Conservation (phyloP, 2,113 vertebrate genomes). For the Nibea coibor region DNA sequence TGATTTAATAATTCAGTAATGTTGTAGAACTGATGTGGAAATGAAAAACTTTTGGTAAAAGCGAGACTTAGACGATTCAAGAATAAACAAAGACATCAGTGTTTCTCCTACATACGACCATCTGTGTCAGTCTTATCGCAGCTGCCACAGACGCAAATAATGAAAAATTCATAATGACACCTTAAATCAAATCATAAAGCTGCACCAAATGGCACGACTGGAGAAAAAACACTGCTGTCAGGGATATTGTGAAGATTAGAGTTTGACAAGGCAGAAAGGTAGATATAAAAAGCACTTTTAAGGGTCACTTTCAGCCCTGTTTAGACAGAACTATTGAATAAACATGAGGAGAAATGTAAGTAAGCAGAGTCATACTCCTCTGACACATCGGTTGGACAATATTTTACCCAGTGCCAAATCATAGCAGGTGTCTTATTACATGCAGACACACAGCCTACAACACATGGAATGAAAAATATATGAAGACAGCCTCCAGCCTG, state of each 20-base stretch:
- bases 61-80: neutral
- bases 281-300: neutral
- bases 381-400: neutral
- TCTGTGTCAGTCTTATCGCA: conserved; percentile 8
- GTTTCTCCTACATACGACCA: conserved; percentile 2
- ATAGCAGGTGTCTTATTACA: neutral
- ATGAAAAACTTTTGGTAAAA: conserved; percentile 11
- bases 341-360: neutral
- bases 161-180: conserved; percentile 17
- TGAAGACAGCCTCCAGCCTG: neutral
- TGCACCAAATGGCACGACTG: conserved; percentile 12
- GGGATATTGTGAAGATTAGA: neutral
- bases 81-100: conserved; percentile 13
- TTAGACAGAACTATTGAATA: conserved; percentile 3
- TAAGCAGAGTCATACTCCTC: neutral
- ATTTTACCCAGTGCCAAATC: neutral
- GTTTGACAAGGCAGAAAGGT: neutral
- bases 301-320: neutral
- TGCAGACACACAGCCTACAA: neutral
- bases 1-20: conserved; percentile 1
- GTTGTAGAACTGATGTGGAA: neutral
- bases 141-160: conserved; percentile 9
- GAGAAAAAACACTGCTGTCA: neutral
- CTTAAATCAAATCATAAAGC: conserved; percentile 20
- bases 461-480: neutral